Evolutionary conservation across 1,140 invertebrate genomes (phyloP), one percentile per base, ranked within the genome.

Genomic region (Brachionus asplanchnoidis): DNA sequence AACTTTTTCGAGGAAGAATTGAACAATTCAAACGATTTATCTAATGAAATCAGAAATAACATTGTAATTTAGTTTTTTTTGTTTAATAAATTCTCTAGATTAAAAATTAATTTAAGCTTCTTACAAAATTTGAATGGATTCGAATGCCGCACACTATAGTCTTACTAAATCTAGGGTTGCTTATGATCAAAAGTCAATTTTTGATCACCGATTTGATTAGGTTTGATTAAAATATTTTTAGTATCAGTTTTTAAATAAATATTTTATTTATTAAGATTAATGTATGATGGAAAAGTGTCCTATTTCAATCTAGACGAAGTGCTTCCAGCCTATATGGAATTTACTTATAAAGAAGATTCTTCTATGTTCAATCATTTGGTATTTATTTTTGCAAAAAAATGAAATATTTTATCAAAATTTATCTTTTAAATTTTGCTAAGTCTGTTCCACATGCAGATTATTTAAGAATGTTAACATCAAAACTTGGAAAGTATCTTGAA

Each of bases 391-490:
- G 1, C 1, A 66, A 80, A 23, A 36, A 56, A 36, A 28, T 28
- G 32, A 36, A 36, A 36, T 36, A 36, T 36, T 36, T 36, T 36
- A 36, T 32, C 6, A 36, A 36, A 36, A 36, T 36, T 6, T 36
- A 36, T 36, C 32, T 36, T 42, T 36, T 53, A 5, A 80, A 32
- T 26, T 82, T 65, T 23, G 17, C 11, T 44, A 36, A 65, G 73
- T 77, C 73, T 77, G 46, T 50, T 40, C 79, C 79, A 26, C 14
- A 68, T 28, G 53, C 79, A 42, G 79, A 82, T 68, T 65, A 60
- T 60, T 65, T 82, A 65, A 60, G 79, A 60, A 40, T 65, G n/a
- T 68, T 82, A 40, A 82, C 79, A 82, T 82, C 79, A 42, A 82
- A 82, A 66, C 28, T 82, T 6, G 79, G 79, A 60, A 26, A 65